Percentiles rank a stretch among this genome's conserved stretches.
Conservation (phyloP, 1,140 invertebrate genomes). For the Octopus sinensis region DNA sequence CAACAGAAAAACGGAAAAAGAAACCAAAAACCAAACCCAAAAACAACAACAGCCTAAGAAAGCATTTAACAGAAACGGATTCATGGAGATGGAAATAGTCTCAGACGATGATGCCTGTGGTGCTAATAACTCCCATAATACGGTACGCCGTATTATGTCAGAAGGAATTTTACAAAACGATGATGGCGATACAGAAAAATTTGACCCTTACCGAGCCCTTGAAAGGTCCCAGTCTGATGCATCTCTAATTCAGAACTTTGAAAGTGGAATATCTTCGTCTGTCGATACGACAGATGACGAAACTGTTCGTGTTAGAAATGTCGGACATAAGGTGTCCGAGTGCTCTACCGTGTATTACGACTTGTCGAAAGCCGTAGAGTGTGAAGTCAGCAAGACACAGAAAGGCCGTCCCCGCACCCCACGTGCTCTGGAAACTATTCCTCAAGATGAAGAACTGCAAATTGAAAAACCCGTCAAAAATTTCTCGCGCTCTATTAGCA, state of each 20-base stretch:
- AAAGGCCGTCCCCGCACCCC: background rate
- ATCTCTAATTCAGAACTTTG: constrained; percentile 29
- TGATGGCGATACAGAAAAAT: constrained; percentile 19
- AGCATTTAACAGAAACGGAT: no score
- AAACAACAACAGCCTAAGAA: no score
- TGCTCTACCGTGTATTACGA: constrained; percentile 45
- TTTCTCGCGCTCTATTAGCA: constrained; percentile 26
- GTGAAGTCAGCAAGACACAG: constrained; percentile 19
- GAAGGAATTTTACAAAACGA: constrained; percentile 13
- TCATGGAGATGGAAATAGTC: constrained; percentile 8
- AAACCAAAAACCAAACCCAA: background rate
- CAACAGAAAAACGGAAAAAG: no score
- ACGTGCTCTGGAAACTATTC: constrained; percentile 35
- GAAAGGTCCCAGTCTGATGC: constrained; percentile 46
- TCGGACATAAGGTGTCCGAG: constrained; percentile 41
- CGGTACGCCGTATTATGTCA: constrained; percentile 6
- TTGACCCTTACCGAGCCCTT: constrained; percentile 40
- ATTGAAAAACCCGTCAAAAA: constrained; percentile 25
- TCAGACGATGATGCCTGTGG: background rate
- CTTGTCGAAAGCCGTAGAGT: constrained; percentile 38
- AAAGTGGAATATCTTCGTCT: constrained; percentile 14
- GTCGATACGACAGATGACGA: background rate
- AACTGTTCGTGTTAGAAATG: constrained; percentile 1
- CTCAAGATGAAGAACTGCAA: constrained; percentile 34
- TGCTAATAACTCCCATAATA: constrained; percentile 13